Evolutionary conservation across 2,888 invertebrate species (phyloP).

Genomic region (Latrodectus elegans): DNA sequence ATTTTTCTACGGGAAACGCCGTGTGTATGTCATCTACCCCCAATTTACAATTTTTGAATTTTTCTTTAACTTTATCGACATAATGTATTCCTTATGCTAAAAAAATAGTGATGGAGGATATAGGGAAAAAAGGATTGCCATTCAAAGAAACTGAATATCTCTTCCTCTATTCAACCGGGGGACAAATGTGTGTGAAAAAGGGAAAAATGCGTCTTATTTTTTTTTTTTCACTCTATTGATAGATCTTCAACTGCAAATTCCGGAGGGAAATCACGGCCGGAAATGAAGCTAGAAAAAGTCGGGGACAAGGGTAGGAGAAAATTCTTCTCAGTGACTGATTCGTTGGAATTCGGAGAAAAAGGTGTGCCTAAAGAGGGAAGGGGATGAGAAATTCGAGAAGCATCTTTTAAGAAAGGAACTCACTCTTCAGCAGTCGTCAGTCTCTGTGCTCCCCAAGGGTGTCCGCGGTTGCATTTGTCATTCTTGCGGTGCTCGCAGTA

Average conservation of each 20-base stretch:
- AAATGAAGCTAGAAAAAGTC: constrained; percentile 38
- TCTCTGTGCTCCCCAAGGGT: constrained; percentile 13
- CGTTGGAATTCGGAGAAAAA: constrained; percentile 15
- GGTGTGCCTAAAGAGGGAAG: background rate
- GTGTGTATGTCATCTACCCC: no score
- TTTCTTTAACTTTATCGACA: no score
- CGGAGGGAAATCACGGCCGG: constrained; percentile 43
- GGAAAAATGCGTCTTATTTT: constrained; percentile 24
- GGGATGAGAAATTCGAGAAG: constrained; percentile 10
- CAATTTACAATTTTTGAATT: no score
- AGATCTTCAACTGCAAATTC: constrained; percentile 41
- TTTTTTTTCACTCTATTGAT: constrained; percentile 32
- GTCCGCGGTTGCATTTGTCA: constrained; percentile 32
- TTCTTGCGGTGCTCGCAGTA: constrained; percentile 8
- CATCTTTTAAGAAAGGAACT: constrained; percentile 24
- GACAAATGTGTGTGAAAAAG: constrained; percentile 8
- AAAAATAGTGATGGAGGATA: background rate
- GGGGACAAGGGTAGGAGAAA: constrained; percentile 4
- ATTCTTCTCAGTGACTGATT: constrained; percentile 50
- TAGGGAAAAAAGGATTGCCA: background rate
- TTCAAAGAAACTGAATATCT: constrained; percentile 3
- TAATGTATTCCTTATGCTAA: no score
- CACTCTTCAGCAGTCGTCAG: constrained; percentile 13
- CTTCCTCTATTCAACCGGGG: background rate
- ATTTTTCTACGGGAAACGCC: no score